Evolutionary conservation across 2,888 invertebrate species (phyloP).

Genomic region (Pyrrhia umbra): DNA sequence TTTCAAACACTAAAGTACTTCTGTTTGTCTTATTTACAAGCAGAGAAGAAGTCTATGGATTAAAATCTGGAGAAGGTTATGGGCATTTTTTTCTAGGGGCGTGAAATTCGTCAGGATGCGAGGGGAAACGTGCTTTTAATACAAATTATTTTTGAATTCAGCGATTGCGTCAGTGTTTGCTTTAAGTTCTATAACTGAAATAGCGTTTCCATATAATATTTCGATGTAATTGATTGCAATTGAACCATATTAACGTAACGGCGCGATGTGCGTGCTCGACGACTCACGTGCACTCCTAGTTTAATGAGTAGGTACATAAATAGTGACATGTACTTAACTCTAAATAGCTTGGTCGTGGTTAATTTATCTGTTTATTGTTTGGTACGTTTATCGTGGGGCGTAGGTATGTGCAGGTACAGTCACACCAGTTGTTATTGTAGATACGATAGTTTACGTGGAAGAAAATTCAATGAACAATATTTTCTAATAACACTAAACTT

Average conservation of each 20-base stretch:
- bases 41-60: too few species aligned
- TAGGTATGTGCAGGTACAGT: too few species aligned
- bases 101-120: too few species aligned
- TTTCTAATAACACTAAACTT: too few species aligned
- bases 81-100: too few species aligned
- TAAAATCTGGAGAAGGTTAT: too few species aligned
- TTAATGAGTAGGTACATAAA: constrained; percentile 6
- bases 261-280: background rate
- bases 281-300: constrained; percentile 11
- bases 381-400: background rate
- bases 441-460: background rate
- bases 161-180: background rate
- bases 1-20: too few species aligned
- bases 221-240: constrained; percentile 22
- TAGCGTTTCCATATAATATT: background rate
- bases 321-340: background rate
- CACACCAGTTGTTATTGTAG: background rate
- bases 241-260: background rate
- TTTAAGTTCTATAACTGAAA: background rate
- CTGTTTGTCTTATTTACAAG: too few species aligned
- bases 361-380: constrained; percentile 36
- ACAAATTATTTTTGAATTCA: background rate
- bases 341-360: background rate
- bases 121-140: too few species aligned
- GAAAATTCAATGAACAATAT: too few species aligned